Evolutionary conservation across 2,797 vertebrate species (phyloP).

Genomic region (Spondyliosoma cantharus): DNA sequence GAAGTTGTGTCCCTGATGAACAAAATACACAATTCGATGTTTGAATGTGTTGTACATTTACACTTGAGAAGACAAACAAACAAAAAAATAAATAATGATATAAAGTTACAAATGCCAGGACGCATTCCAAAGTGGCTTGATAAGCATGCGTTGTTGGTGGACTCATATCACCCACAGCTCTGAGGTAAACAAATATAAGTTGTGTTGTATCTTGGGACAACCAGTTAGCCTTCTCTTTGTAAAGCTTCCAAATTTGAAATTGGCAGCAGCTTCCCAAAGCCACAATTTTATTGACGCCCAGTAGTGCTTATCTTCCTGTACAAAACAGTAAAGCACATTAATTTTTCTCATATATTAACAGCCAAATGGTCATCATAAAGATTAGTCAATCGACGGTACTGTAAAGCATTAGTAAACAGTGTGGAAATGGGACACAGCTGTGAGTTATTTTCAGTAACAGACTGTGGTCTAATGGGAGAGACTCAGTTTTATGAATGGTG

Average conservation of each 20-base stretch:
- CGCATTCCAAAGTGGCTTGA: not conserved
- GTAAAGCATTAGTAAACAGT: constrained; percentile 14
- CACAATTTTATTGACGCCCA: not conserved
- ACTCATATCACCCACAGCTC: not conserved
- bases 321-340: not conserved
- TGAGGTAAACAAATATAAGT: not conserved
- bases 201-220: not conserved
- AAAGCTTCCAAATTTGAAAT: not conserved
- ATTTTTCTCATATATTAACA: not conserved
- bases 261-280: not conserved
- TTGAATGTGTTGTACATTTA: not conserved
- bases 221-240: not conserved
- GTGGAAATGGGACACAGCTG: constrained; percentile 25
- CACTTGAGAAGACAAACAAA: too few species aligned
- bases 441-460: constrained; percentile 38
- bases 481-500: constrained; percentile 50
- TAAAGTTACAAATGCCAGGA: not conserved
- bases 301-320: not conserved
- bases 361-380: not conserved
- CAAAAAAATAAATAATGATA: too few species aligned
- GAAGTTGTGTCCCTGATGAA: too few species aligned
- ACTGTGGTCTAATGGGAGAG: constrained; percentile 21
- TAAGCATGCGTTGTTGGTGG: not conserved
- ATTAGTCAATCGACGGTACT: not conserved
- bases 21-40: too few species aligned